Base-by-base conservation (phyloP, 2,888 invertebrate genomes). In the Megalurothrips usitatus region DNA sequence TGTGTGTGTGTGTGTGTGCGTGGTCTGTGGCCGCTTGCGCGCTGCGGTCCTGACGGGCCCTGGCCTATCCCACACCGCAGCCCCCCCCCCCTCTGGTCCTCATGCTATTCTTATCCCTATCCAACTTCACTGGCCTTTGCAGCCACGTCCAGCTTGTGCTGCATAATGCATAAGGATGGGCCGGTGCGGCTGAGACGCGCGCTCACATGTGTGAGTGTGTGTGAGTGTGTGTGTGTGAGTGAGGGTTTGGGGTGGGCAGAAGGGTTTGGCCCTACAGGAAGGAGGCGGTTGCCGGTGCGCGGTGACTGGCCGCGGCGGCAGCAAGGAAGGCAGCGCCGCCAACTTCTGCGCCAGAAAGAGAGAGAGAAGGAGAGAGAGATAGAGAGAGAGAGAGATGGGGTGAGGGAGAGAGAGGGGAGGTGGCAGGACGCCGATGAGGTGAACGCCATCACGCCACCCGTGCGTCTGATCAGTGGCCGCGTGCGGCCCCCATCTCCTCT, bases 341-440 rank as follows among this genome's bases (percentile, higher is more conserved):
- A 68, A 23, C 11, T 19, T 23, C n/a, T n/a, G 63, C 1, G 63
- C 9, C n/a, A 63, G 63, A 63, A n/a, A 63, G 19, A 63, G 19
- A 63, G 63, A 63, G 63, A 63, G 63, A 63, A 19, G 19, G 63
- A 63, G 63, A 19, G 63, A 63, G 63, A 63, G 63, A 63, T 11
- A 63, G 63, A 63, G 63, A 63, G 63, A 63, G 63, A 63, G 63
- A 63, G 63, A 63, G 63, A 63, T 10, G 63, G 63, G 19, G 19
- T 17, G n/a, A n/a, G n/a, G 34, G 6, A 43, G 34, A 43, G 34
- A 43, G 34, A 43, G 3, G 34, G 34, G 34, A 2, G n/a, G n/a
- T n/a, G n/a, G 34, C 6, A 43, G 3, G 34, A 2, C 34, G 34
- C 34, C 34, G 34, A 43, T 43, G 34, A 43, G 34, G 34, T 43